A percentile compares a stretch with the other conserved stretches of the same genome.
phyloP scores from a whole-genome alignment of 2,113 vertebrate species.

The Xiphophorus hellerii region DNA sequence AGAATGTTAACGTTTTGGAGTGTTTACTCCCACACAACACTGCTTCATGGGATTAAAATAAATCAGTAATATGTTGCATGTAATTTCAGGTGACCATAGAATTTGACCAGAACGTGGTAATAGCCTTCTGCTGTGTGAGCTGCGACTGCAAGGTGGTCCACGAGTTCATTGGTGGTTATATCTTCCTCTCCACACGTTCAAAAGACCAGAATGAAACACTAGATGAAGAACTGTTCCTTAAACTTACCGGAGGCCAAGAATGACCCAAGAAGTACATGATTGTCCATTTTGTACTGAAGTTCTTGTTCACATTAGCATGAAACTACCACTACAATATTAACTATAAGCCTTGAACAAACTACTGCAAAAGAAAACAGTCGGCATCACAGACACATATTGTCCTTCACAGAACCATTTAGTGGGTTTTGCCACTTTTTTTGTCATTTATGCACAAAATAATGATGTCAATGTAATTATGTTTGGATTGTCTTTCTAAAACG shows the following conservation, averaged over 20 bases:
- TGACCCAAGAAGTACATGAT: conserved; percentile 62
- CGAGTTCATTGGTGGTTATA: conserved; percentile 97
- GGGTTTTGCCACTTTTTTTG: not conserved
- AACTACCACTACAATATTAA: conserved; percentile 26
- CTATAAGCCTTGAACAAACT: conserved; percentile 1
- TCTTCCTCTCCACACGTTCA: conserved; percentile 95
- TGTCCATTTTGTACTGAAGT: not conserved
- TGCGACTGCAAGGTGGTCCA: conserved; percentile 96
- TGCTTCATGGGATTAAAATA: not conserved
- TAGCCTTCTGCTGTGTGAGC: conserved; percentile 90
- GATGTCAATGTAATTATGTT: conserved; percentile 50
- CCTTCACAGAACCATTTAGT: conserved; percentile 8
- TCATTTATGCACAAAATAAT: conserved; percentile 6
- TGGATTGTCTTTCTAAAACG: conserved; percentile 20
- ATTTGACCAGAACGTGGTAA: conserved; percentile 91
- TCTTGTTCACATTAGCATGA: not conserved
- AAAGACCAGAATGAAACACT: conserved; percentile 97
- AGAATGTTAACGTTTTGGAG: not conserved
- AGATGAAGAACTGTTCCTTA: conserved; percentile 97
- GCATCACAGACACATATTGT: conserved; percentile 2
- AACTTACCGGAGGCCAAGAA: conserved; percentile 94
- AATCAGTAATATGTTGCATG: not conserved
- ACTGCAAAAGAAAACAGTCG: not conserved
- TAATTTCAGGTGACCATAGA: conserved; percentile 90
- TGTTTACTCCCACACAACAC: not conserved